Base-by-base conservation (phyloP, 2,113 vertebrate genomes). In the Leptocoma aspasia region DNA sequence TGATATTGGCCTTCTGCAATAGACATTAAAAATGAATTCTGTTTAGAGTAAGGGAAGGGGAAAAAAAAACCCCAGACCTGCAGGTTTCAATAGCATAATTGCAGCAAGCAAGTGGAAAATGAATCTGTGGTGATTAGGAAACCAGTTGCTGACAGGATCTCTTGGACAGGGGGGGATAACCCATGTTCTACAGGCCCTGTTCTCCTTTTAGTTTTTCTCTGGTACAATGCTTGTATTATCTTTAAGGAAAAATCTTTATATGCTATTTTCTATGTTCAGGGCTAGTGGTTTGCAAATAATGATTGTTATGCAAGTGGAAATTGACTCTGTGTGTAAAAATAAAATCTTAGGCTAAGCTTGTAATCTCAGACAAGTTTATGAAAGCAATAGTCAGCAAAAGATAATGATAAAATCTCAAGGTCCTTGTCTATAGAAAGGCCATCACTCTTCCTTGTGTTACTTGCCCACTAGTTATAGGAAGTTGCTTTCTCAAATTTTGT, bases 1-100 rank as follows among this genome's bases (percentile, higher is more conserved):
- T 95, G 89, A 54, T 80, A 92, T 93, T 97, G 95, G 95, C 92
- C 96, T 97, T 96, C 96, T 96, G 94, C 95, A 93, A 91, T 78
- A 96, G 92, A 65, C 86, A 41, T 83, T 94, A 75, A 94, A 95
- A 94, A 72, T 61, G 27, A 96, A 87, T 94, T 95, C 86, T 6
- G 2, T 92, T 95, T 91, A 76, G 90, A 92, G 26, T 53, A 88
- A 96, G 89, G 50, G 28, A 60, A 77, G 4, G 17, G 1, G 2
- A 5, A 20, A 16, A 52, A 88, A 75, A 45, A 24, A 0, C 2
- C 5, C 28, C 26, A 90, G 82, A 79, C 56, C 37, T 81, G 54
- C 66, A 75, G 73, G 71, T 89, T 87, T 96, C 81, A 69, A 54
- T 39, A 60, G 80, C 19, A 19, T 70, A 60, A 94, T 76, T 93